Percentiles rank a stretch among this genome's conserved stretches.
phyloP scores from a whole-genome alignment of 2,113 vertebrate genomes.

The Phasianus colchicus region DNA sequence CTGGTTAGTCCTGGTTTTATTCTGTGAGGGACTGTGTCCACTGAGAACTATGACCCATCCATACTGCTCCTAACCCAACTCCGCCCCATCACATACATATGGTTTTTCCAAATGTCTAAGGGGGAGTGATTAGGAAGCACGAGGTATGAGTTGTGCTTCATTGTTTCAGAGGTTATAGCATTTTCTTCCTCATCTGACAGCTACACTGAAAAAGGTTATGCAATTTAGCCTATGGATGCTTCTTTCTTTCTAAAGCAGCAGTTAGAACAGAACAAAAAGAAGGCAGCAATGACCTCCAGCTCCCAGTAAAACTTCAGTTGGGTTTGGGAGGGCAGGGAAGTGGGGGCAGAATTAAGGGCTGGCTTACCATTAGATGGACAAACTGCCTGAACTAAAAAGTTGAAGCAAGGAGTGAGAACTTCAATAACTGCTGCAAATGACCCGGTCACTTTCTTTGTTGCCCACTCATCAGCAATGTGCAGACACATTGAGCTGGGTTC shows the following conservation, averaged over 20 bases:
- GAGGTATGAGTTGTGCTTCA: background rate
- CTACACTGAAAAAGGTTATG: background rate
- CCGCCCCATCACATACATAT: background rate
- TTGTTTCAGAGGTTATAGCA: background rate
- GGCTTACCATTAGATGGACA: background rate
- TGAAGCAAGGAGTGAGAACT: background rate
- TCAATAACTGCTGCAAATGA: background rate
- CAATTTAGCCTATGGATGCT: background rate
- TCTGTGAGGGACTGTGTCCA: background rate
- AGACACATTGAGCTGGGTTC: background rate
- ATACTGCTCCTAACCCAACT: background rate
- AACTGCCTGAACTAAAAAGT: background rate
- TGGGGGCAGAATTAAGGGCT: background rate
- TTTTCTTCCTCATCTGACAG: conserved; percentile 15
- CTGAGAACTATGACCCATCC: background rate
- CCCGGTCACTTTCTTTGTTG: background rate
- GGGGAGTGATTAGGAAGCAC: background rate
- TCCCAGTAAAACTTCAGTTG: conserved; percentile 8
- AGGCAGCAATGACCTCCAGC: background rate
- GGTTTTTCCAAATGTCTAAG: background rate
- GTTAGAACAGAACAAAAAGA: conserved; percentile 14
- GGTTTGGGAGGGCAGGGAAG: background rate
- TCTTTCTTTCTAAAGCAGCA: conserved; percentile 18
- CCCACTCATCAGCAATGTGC: background rate
- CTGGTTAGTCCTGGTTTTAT: background rate